Conservation (phyloP, 2,797 vertebrate genomes). For the Halcyon leucocephala region DNA sequence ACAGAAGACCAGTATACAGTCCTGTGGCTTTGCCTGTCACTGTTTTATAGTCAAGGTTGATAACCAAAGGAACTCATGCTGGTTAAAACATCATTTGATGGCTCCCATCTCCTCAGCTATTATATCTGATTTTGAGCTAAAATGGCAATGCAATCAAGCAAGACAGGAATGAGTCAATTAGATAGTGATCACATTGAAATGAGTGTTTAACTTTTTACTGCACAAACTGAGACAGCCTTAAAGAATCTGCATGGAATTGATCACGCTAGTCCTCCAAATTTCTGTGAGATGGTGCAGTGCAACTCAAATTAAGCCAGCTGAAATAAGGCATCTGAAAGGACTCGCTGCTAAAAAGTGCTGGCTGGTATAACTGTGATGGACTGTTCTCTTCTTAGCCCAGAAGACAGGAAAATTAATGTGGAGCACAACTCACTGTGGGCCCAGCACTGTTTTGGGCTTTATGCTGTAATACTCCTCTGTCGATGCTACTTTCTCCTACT, state of each 20-base stretch:
- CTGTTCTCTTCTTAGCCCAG: not conserved
- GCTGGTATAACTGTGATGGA: not conserved
- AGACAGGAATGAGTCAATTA: constrained; percentile 39
- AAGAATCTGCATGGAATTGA: not conserved
- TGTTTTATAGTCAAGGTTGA: not conserved
- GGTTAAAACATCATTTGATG: not conserved
- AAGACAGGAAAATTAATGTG: not conserved
- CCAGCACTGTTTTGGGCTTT: not conserved
- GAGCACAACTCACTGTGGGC: not conserved
- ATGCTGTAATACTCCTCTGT: not conserved
- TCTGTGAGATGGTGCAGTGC: not conserved
- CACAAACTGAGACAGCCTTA: not conserved
- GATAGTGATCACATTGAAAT: not conserved
- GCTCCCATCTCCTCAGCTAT: not conserved
- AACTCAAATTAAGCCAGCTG: not conserved
- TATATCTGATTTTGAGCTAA: constrained; percentile 10
- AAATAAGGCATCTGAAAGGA: not conserved
- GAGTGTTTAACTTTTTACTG: not conserved
- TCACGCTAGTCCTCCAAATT: not conserved
- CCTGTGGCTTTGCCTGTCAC: not conserved
- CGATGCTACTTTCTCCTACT: not conserved
- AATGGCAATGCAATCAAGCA: constrained; percentile 45
- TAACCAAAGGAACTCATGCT: not conserved
- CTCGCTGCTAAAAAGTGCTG: not conserved
- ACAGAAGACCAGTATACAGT: not conserved